A percentile compares a stretch with the other conserved stretches of the same genome.
Evolutionary conservation across 2,888 invertebrate species (phyloP).

Genomic region (Scotopteryx bipunctaria): DNA sequence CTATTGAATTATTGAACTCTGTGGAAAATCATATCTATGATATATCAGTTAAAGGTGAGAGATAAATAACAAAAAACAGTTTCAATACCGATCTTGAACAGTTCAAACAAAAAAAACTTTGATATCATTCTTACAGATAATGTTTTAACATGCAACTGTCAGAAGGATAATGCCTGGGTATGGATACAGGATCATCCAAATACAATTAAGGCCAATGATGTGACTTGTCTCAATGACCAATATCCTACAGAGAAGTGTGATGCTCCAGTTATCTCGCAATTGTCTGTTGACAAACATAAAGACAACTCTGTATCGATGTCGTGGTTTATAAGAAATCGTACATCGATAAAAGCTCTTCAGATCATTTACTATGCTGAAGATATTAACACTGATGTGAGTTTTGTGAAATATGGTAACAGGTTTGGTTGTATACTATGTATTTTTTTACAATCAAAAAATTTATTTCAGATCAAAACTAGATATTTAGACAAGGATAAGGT

Average conservation of each 20-base stretch:
- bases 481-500: slow-evolving; percentile 67
- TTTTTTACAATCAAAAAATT: slow-evolving; percentile 17
- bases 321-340: slow-evolving; percentile 95
- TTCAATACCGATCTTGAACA: too few relatives aligned
- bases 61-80: not conserved
- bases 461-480: slow-evolving; percentile 69
- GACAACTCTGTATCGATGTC: slow-evolving; percentile 93
- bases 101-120: not conserved
- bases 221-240: slow-evolving; percentile 68
- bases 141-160: slow-evolving; percentile 94
- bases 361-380: slow-evolving; percentile 88
- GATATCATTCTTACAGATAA: slow-evolving; percentile 85
- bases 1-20: slow-evolving; percentile 89
- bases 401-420: not conserved
- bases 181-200: slow-evolving; percentile 94
- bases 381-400: slow-evolving; percentile 57
- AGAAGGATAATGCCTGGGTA: slow-evolving; percentile 95
- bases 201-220: slow-evolving; percentile 64
- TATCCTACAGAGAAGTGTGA: slow-evolving; percentile 76
- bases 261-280: slow-evolving; percentile 90
- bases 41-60: slow-evolving; percentile 90
- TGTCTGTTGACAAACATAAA: slow-evolving; percentile 93
- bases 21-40: slow-evolving; percentile 92
- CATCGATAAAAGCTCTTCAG: slow-evolving; percentile 91
- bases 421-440: not conserved